phyloP scores from a whole-genome alignment of 2,888 invertebrate species.

The Pyrochroa serraticornis region DNA sequence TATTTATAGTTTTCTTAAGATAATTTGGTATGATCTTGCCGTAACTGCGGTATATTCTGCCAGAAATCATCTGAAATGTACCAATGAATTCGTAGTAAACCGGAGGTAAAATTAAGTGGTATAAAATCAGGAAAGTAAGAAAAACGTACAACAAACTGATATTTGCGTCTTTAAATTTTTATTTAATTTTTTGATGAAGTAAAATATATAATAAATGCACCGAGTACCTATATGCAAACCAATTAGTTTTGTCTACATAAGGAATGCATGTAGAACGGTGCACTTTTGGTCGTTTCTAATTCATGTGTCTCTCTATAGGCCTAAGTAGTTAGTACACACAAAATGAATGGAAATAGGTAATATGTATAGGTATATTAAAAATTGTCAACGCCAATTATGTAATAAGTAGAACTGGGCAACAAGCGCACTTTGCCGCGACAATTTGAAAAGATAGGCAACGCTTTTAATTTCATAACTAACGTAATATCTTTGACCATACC shows the following conservation, averaged over 20 bases:
- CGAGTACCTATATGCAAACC: background rate
- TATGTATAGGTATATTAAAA: constrained; percentile 18
- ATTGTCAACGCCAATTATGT: constrained; percentile 21
- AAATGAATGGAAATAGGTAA: constrained; percentile 20
- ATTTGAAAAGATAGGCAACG: constrained; percentile 23
- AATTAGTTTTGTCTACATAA: no score
- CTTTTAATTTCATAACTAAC: constrained; percentile 15
- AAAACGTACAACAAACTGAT: background rate
- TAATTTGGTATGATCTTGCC: no score
- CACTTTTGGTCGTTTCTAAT: constrained; percentile 23
- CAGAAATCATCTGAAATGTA: no score
- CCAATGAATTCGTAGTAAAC: no score
- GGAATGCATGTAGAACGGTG: no score
- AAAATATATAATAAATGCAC: constrained; percentile 14
- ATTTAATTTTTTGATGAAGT: constrained; percentile 23
- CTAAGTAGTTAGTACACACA: constrained; percentile 18
- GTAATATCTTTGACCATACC: constrained; percentile 16
- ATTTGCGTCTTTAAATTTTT: constrained; percentile 8
- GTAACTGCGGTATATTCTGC: no score
- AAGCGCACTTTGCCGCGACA: constrained; percentile 25
- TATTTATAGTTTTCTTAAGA: no score
- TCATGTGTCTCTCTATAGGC: constrained; percentile 22
- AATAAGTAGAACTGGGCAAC: constrained; percentile 18
- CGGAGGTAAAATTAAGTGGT: background rate
- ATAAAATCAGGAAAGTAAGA: background rate